These are phyloP conservation scores for Ataeniobius toweri DNA, from an alignment of 2,797 vertebrate species.

Conservation along the genomic window DNA sequence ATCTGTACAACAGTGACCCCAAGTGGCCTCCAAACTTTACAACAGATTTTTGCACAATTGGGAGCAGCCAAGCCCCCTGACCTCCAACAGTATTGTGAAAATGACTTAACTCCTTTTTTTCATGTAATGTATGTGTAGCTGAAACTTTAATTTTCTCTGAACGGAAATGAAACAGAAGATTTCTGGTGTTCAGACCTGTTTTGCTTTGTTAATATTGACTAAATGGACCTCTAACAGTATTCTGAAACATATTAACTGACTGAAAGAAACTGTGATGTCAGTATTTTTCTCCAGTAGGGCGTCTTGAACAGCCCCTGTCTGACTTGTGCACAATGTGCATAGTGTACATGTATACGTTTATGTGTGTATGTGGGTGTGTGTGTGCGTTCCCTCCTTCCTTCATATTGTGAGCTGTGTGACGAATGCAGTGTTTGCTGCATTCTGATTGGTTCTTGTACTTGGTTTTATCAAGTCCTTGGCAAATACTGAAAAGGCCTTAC, in stretches of 20 bases:
- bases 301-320: conserved; percentile 35
- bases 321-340: conserved; percentile 57
- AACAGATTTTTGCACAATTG: conserved; percentile 75
- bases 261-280: conserved; percentile 70
- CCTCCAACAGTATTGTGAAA: conserved; percentile 77
- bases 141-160: conserved; percentile 42
- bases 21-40: conserved; percentile 52
- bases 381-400: conserved; percentile 40
- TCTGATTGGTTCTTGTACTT: conserved; percentile 81
- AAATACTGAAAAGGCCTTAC: conserved; percentile 59
- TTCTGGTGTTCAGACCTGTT: conserved; percentile 14
- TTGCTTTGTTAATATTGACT: conserved; percentile 51
- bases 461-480: conserved; percentile 77
- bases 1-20: conserved; percentile 54
- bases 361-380: conserved; percentile 7
- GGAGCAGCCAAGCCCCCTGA: conserved; percentile 63
- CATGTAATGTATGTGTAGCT: conserved; percentile 54
- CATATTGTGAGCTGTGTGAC: conserved; percentile 78
- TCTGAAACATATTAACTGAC: conserved; percentile 63
- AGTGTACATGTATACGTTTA: conserved; percentile 2
- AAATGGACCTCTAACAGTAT: conserved; percentile 71
- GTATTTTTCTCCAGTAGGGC: conserved; percentile 25
- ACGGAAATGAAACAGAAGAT: conserved; percentile 36
- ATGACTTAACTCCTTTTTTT: conserved; percentile 45
- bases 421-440: conserved; percentile 69